Evolutionary conservation across 2,888 invertebrate species (phyloP).

Genomic region (Nephrotoma appendiculata): DNA sequence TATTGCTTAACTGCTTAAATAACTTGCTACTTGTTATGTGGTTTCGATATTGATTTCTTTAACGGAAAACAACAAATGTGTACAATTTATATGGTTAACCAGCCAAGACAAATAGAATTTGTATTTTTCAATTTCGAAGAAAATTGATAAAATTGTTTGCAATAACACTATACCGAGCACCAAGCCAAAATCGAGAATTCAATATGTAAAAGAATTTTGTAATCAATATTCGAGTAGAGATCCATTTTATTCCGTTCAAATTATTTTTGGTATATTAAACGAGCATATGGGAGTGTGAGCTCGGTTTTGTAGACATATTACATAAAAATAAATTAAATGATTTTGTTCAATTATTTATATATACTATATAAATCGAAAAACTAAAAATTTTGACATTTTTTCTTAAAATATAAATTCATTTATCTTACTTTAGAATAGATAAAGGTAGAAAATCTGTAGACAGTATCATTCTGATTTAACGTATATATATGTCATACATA

Average conservation of each 20-base stretch:
- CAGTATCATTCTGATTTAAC: neutral
- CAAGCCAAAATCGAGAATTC: neutral
- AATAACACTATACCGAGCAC: neutral
- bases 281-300: neutral
- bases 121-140: neutral
- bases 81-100: neutral
- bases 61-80: neutral
- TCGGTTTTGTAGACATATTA: neutral
- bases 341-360: neutral
- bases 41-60: neutral
- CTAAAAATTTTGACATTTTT: neutral
- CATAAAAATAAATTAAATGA: neutral
- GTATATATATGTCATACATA: too few species aligned
- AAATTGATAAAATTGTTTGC: neutral
- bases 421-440: neutral
- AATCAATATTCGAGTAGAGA: neutral
- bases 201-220: neutral
- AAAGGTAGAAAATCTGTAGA: neutral
- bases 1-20: neutral
- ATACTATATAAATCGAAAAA: neutral
- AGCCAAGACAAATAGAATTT: neutral
- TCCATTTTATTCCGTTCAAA: neutral
- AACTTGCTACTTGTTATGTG: neutral
- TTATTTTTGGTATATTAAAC: neutral
- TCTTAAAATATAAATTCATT: neutral